Conservation (phyloP, 2,113 vertebrate genomes). For the Cynoglossus semilaevis region DNA sequence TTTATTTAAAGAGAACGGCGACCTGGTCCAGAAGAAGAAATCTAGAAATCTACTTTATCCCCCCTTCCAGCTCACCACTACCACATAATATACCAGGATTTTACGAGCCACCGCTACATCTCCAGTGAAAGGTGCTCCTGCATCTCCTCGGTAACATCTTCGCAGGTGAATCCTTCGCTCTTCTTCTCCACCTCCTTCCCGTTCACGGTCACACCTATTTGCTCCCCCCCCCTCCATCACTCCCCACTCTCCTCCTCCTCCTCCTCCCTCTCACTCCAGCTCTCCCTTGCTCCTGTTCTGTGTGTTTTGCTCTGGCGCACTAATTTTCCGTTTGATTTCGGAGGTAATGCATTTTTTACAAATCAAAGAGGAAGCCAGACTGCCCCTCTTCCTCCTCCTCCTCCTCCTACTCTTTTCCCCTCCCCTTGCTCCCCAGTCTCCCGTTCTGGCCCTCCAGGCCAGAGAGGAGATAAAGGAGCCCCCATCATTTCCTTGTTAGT, state of each 20-base stretch:
- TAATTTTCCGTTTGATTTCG: slow-evolving; percentile 91
- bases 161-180: slow-evolving; percentile 66
- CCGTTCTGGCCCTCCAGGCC: slow-evolving; percentile 77
- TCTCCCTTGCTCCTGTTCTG: slow-evolving; percentile 60
- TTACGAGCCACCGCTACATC: no score
- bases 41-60: no score
- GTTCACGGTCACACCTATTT: slow-evolving; percentile 15
- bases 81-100: no score
- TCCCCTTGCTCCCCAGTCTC: slow-evolving; percentile 63
- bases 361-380: slow-evolving; percentile 86
- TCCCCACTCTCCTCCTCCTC: slow-evolving; percentile 44
- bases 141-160: slow-evolving; percentile 36
- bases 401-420: slow-evolving; percentile 7
- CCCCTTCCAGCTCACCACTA: no score
- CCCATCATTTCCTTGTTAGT: slow-evolving; percentile 91
- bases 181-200: slow-evolving; percentile 62
- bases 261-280: slow-evolving; percentile 35
- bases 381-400: slow-evolving; percentile 52
- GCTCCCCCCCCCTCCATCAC: slow-evolving; percentile 28
- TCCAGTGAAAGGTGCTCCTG: neutral
- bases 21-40: no score
- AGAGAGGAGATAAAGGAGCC: slow-evolving; percentile 84
- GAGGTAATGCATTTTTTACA: slow-evolving; percentile 91
- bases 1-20: no score
- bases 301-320: slow-evolving; percentile 77